Conservation (phyloP, 2,797 vertebrate species). For the Meriones psammophilus region DNA sequence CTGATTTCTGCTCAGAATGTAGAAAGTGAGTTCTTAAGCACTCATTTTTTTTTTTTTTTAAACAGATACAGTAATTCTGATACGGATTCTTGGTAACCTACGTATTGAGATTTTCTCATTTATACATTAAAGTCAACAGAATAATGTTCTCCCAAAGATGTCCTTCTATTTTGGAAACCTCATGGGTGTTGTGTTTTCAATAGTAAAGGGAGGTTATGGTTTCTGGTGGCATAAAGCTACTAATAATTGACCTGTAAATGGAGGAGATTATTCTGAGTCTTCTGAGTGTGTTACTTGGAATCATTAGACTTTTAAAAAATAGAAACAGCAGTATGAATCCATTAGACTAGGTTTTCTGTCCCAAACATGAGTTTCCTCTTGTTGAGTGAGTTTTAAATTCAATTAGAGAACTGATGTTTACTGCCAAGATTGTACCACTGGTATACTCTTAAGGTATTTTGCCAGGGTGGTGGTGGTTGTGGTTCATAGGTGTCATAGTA, state of each 20-base stretch:
- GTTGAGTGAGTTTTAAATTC: not conserved
- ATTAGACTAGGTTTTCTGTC: not conserved
- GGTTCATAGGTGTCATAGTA: no score
- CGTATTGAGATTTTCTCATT: not conserved
- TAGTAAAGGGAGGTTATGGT: conserved; percentile 10
- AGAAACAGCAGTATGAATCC: not conserved
- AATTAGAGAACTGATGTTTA: not conserved
- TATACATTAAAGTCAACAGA: not conserved
- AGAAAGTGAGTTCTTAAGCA: not conserved
- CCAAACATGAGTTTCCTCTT: not conserved
- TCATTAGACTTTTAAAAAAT: not conserved
- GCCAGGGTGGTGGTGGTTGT: not conserved
- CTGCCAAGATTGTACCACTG: not conserved
- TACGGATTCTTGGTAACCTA: not conserved
- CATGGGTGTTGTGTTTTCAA: not conserved
- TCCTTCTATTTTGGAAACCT: not conserved
- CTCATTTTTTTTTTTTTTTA: not conserved
- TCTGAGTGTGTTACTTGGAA: not conserved
- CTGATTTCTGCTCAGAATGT: not conserved
- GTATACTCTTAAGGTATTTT: not conserved
- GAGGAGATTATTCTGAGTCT: not conserved
- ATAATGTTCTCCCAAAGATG: not conserved
- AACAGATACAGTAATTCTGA: not conserved
- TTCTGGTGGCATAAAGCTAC: not conserved
- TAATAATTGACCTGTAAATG: not conserved